Base-by-base conservation (phyloP, 2,888 invertebrate species). In the Blastobasis adustella region DNA sequence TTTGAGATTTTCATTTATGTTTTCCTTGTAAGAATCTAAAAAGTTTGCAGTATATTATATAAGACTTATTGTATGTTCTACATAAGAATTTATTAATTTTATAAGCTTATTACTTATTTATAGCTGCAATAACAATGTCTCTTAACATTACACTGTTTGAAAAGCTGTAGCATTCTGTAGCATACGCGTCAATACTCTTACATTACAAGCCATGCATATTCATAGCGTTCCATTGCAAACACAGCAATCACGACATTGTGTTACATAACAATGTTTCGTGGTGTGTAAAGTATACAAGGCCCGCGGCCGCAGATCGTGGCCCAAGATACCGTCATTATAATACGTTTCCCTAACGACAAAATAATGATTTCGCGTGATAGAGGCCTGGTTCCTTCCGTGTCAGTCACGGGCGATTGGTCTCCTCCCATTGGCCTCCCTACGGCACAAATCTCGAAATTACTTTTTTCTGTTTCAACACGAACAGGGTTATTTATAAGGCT, bases 331-430 rank as follows among this genome's bases (percentile, higher is more conserved):
- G 67, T 71, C 72, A 73, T 78, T 75, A 77, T 78, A 78, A 76
- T 74, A 75, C 74, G 73, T 69, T 65, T 66, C 76, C 74, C 77
- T 87, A 87, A 87, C 81, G 86, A 87, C 79, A 75, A 85, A 82
- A 87, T 88, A 87, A 88, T 87, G 86, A 84, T 85, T 79, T 83
- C 67, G 86, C 86, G 86, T 86, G 86, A 78, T 81, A 76, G 67
- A 65, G 65, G 66, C 68, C 65, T 69, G 68, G 80, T 73, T 74
- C 85, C 81, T 82, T 81, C 85, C 84, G 86, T 86, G 84, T 86
- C 84, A 83, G 84, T 71, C 79, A 79, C 84, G 82, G 76, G 62
- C 78, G 83, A 85, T 85, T 81, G 82, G 82, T 66, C 67, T 73
- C 73, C 71, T 69, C 75, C 77, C 66, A 66, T 65, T 54, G 45